These are phyloP conservation scores for Dryococelus australis DNA, from an alignment of 2,888 invertebrate genomes.

Conservation along the genomic window DNA sequence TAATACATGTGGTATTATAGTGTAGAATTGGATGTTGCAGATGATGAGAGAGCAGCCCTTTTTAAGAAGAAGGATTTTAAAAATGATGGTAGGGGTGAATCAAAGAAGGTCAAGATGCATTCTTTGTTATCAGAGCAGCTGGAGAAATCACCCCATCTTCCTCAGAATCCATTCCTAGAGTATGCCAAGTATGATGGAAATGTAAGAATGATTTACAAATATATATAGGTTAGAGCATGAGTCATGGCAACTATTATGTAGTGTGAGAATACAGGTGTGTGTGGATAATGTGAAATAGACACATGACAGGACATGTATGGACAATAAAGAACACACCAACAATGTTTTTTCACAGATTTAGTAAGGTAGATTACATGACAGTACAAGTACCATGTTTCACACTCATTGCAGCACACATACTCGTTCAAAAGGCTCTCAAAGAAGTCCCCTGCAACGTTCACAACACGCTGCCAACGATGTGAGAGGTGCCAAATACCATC, in stretches of 20 bases:
- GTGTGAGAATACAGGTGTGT: not conserved
- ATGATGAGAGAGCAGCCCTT: slow-evolving; percentile 66
- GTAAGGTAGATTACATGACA: no score
- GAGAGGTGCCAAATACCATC: no score
- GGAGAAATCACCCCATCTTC: slow-evolving; percentile 76
- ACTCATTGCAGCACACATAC: no score
- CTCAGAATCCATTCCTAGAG: slow-evolving; percentile 86
- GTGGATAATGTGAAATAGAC: no score
- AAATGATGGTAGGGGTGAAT: slow-evolving; percentile 53
- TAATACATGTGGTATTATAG: not conserved
- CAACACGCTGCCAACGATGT: no score
- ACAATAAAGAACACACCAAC: not conserved
- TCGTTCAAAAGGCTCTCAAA: no score
- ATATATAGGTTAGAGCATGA: not conserved
- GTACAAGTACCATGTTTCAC: no score
- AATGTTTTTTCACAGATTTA: no score
- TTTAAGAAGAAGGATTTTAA: slow-evolving; percentile 56
- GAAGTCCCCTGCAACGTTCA: no score
- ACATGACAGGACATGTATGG: not conserved
- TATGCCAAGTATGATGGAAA: slow-evolving; percentile 93
- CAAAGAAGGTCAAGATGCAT: slow-evolving; percentile 52
- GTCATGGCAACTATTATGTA: not conserved
- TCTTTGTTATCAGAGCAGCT: slow-evolving; percentile 80
- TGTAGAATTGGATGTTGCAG: slow-evolving; percentile 48
- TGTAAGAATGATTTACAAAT: slow-evolving; percentile 52